phyloP scores from a whole-genome alignment of 2,888 invertebrate species.

The Monopis laevigella region DNA sequence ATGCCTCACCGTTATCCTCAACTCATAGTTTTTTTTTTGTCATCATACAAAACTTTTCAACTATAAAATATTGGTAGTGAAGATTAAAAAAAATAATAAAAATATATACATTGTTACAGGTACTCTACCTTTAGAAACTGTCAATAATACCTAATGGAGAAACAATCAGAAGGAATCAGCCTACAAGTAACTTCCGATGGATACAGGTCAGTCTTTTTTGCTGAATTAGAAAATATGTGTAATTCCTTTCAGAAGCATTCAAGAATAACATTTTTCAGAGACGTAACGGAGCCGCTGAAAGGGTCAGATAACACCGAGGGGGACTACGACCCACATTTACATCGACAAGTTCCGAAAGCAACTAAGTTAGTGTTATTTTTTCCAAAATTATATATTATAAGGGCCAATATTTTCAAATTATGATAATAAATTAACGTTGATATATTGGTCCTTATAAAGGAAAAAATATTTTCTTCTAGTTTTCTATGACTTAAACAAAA shows the following conservation, averaged over 20 bases:
- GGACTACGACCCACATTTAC: slow-evolving; percentile 72
- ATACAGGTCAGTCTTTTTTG: background rate
- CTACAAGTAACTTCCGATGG: background rate
- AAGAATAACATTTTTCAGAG: background rate
- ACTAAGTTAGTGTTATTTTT: slow-evolving; percentile 69
- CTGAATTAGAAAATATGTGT: background rate
- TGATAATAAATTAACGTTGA: too few relatives aligned
- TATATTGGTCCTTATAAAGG: too few relatives aligned
- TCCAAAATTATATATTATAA: too few relatives aligned
- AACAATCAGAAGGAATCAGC: background rate
- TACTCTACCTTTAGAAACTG: background rate
- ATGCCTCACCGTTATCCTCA: too few relatives aligned
- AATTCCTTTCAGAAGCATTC: background rate
- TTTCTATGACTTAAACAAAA: background rate
- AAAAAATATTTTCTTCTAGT: too few relatives aligned
- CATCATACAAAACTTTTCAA: too few relatives aligned
- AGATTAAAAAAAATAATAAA: too few relatives aligned
- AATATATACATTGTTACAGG: slow-evolving; percentile 2
- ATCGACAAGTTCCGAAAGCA: slow-evolving; percentile 71
- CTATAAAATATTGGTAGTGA: too few relatives aligned
- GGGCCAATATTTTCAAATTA: too few relatives aligned
- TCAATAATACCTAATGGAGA: background rate
- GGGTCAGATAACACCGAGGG: too few relatives aligned
- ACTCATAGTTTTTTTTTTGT: too few relatives aligned
- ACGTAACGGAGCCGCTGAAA: background rate